A percentile compares a stretch with the other conserved stretches of the same genome.
These are phyloP conservation scores for Riptortus pedestris DNA, from an alignment of 1,140 invertebrate genomes.

Conservation along the genomic window DNA sequence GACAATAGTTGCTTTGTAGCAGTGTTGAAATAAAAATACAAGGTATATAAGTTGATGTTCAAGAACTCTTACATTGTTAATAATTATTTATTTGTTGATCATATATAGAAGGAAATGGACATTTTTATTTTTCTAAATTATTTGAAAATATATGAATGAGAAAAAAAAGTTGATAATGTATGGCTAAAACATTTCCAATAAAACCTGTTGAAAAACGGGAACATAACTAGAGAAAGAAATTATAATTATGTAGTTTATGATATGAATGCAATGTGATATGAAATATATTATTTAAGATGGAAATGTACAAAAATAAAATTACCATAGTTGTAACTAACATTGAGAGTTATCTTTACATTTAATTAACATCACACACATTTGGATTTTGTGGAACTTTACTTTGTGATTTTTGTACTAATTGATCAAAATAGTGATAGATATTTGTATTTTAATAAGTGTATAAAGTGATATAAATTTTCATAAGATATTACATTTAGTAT, in stretches of 20 bases:
- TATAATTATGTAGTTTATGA: neutral
- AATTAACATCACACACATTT: neutral
- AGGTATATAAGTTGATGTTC: neutral
- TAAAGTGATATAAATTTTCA: slow-evolving; percentile 17
- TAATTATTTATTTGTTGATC: neutral
- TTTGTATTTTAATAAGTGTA: slow-evolving; percentile 7
- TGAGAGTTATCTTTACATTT: neutral
- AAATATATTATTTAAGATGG: slow-evolving; percentile 9
- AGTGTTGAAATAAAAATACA: neutral
- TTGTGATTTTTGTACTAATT: slow-evolving; percentile 18
- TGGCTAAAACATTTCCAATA: neutral
- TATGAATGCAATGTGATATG: slow-evolving; percentile 7
- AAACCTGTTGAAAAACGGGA: neutral
- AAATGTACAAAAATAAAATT: slow-evolving; percentile 7
- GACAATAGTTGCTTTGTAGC: neutral
- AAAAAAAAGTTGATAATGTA: neutral
- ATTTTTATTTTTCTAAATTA: neutral
- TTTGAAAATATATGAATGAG: neutral
- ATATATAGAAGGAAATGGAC: neutral
- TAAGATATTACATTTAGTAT: slow-evolving; percentile 11
- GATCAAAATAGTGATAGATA: slow-evolving; percentile 17
- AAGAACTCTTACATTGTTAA: neutral
- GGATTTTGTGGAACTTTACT: neutral
- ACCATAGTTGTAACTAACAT: slow-evolving; percentile 4
- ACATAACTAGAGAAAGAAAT: no score